These are phyloP conservation scores for Hyles lineata DNA, from an alignment of 2,888 invertebrate genomes.

Conservation along the genomic window DNA sequence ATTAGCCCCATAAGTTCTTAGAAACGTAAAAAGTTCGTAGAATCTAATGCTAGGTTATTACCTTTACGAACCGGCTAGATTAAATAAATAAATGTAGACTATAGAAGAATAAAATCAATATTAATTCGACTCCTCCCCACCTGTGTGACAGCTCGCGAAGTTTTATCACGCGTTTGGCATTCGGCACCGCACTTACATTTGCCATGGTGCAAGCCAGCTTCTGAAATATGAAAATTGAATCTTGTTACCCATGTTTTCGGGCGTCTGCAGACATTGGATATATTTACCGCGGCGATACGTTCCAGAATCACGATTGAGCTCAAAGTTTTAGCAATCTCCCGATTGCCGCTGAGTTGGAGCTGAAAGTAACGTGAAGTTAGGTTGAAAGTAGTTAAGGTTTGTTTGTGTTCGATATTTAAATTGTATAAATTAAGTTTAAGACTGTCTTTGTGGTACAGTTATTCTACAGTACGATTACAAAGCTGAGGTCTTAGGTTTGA, in stretches of 20 bases:
- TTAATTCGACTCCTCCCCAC: conserved; percentile 11
- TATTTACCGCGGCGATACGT: conserved; percentile 15
- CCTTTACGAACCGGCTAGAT: too few relatives aligned
- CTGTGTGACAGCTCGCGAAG: conserved; percentile 40
- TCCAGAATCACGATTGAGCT: conserved; percentile 36
- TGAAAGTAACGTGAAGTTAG: background rate
- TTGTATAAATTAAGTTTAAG: too few relatives aligned
- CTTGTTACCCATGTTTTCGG: conserved; percentile 57
- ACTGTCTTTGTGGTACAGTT: too few relatives aligned
- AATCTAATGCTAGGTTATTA: too few relatives aligned
- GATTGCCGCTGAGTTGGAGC: background rate
- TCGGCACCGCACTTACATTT: conserved; percentile 64
- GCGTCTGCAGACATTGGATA: conserved; percentile 27
- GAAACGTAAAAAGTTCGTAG: too few relatives aligned
- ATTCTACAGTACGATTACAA: too few relatives aligned
- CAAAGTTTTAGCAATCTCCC: conserved; percentile 7
- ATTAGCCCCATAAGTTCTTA: too few relatives aligned
- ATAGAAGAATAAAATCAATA: too few relatives aligned
- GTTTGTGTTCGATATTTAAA: too few relatives aligned
- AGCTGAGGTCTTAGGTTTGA: too few relatives aligned
- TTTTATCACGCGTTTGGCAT: conserved; percentile 74
- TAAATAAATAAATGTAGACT: too few relatives aligned
- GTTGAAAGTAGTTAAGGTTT: background rate
- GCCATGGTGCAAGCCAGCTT: conserved; percentile 53
- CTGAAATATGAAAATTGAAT: conserved; percentile 79